Evolutionary conservation across 2,888 invertebrate genomes (phyloP), one percentile per base, ranked within the genome.

Genomic region (Apomyelois bistriatella): DNA sequence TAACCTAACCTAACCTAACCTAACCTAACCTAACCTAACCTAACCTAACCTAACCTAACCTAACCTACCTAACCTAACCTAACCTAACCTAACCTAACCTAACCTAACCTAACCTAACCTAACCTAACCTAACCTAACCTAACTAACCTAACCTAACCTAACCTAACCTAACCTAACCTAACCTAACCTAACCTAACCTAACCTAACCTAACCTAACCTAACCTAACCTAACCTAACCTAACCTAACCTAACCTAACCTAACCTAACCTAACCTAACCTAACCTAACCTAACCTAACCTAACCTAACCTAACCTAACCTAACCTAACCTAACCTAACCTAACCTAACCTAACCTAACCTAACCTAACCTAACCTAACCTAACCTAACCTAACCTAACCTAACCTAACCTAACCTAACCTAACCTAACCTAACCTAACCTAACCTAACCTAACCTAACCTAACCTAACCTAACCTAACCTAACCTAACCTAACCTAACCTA

Each of bases 81-180:
- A 51, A 51, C 50, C 46, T 41, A 41, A 41, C 41, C 41, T 41
- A 41, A 41, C 42, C 52, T 48, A 43, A 52, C 54, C 56, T 49
- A 53, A 56, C 53, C 56, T 52, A 52, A 56, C 52, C 53, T 56
- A 58, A 57, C 57, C 57, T 58, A 58, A 58, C 58, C 58, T 58
- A 58, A 58, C 58, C 58, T 58, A 58, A 58, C 58, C 58, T 56
- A 58, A 58, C 58, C 58, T 55, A 58, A 58, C 58, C 58, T 55
- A 58, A 55, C 55, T 55, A 58, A 55, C n/a, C 58, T 56, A 59
- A 59, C 59, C 58, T 58, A 58, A 59, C 56, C 56, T 56, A 56
- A 57, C 50, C 46, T 57, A 54, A 50, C 53, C 53, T 56, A 56
- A 53, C 56, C 56, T 50, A 50, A 53, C 53, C 53, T 50, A 55